Evolutionary conservation across 1,140 invertebrate genomes (phyloP).

Genomic region (Hirudo medicinalis): DNA sequence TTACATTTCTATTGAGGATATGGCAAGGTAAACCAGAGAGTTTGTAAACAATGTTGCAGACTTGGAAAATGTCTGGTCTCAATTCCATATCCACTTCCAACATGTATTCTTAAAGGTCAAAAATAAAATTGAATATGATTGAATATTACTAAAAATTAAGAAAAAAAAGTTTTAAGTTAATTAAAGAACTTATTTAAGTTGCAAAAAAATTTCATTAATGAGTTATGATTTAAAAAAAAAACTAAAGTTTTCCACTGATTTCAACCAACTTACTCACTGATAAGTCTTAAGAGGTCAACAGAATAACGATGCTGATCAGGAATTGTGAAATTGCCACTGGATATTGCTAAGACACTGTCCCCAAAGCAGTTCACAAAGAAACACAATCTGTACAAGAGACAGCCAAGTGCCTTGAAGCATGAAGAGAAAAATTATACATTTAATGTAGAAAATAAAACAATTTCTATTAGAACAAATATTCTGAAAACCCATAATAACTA

Average conservation of each 20-base stretch:
- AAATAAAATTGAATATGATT: slow-evolving; percentile 32
- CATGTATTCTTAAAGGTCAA: slow-evolving; percentile 56
- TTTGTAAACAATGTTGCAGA: slow-evolving; percentile 62
- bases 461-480: too few species aligned
- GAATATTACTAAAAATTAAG: not conserved
- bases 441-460: not conserved
- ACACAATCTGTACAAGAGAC: slow-evolving; percentile 78
- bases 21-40: slow-evolving; percentile 60
- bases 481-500: not conserved
- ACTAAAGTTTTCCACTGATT: too few species aligned
- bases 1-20: slow-evolving; percentile 67
- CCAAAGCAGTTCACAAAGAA: slow-evolving; percentile 85
- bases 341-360: slow-evolving; percentile 81
- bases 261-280: slow-evolving; percentile 38
- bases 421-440: slow-evolving; percentile 4
- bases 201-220: too few species aligned
- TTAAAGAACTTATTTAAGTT: too few species aligned
- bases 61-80: slow-evolving; percentile 78
- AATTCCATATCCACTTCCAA: slow-evolving; percentile 65
- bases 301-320: slow-evolving; percentile 68
- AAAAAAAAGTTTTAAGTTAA: too few species aligned
- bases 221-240: too few species aligned
- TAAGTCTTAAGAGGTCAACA: slow-evolving; percentile 42
- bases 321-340: slow-evolving; percentile 74
- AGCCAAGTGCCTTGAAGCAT: slow-evolving; percentile 63